Evolutionary conservation across 2,113 vertebrate species (phyloP), one percentile per base, ranked within the genome.

Genomic region (Rhabdomys dilectus): DNA sequence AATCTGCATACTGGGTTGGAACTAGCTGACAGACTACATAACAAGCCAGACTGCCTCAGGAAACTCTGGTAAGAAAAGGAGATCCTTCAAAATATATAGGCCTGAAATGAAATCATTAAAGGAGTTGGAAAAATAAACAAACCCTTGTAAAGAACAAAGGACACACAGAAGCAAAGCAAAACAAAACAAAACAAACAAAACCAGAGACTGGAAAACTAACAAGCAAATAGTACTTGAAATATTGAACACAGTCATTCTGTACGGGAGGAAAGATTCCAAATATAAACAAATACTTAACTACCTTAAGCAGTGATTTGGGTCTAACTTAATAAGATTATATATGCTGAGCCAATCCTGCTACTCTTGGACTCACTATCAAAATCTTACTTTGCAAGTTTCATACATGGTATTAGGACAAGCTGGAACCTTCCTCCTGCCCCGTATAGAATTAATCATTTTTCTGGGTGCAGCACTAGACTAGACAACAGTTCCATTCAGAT

Each of bases 401-500:
- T 45, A 75, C 51, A 84, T 87, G 95, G 66, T 75, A 81, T 89
- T 0, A 12, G 94, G 93, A 42, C 16, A 97, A 95, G 95, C 73
- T 87, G 93, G 70, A 64, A 64, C 26, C 39, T n/a, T 60, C 92
- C 89, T 48, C 0, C 0, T 42, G 7, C 66, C 64, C 95, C 51
- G 39, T 77, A 73, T 42, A 70, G 80, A 86, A 96, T 97, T 96
- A 98, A 91, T 53, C 85, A 64, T 34, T 82, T 90, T 80, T 86
- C 62, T 70, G 72, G 34, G 9, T 15, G 64, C 66, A 15, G 91
- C 21, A 3, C 70, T 81, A 94, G 96, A 96, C 94, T 81, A 94
- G 96, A 96, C 94, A 97, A 96, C 29, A 0, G 1, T 42, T n/a
- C 64, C 73, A 92, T 73, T 73, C 91, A 92, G 90, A 92, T 0